phyloP scores from a whole-genome alignment of 2,797 vertebrate species.

The Schizopygopsis pylzovi region DNA sequence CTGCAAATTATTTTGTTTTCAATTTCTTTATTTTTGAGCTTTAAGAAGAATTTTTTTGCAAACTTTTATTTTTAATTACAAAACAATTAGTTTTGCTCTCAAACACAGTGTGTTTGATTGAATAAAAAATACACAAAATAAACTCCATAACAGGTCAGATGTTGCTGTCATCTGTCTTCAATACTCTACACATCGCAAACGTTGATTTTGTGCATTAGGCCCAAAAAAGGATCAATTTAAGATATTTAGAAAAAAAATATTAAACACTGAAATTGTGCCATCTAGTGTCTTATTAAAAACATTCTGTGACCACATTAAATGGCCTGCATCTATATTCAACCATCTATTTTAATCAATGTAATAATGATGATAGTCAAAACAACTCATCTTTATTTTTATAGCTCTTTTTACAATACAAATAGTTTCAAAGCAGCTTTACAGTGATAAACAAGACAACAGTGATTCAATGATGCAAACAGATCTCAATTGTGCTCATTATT shows the following conservation, averaged over 20 bases:
- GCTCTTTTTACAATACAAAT: background rate
- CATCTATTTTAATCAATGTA: background rate
- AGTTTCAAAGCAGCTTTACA: background rate
- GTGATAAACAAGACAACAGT: background rate
- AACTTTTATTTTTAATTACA: no score
- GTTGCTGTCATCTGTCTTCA: slow-evolving; percentile 40
- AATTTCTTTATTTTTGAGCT: no score
- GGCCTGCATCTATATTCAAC: background rate
- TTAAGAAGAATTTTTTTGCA: no score
- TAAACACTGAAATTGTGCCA: slow-evolving; percentile 51
- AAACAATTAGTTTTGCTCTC: no score
- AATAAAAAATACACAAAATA: no score
- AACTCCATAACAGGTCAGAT: slow-evolving; percentile 35
- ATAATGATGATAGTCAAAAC: background rate
- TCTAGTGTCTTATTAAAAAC: slow-evolving; percentile 46
- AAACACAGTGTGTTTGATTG: no score
- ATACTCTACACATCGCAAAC: slow-evolving; percentile 61
- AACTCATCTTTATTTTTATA: background rate
- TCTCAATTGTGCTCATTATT: background rate
- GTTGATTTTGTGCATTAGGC: slow-evolving; percentile 34
- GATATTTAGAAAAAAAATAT: background rate
- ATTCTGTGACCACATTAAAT: background rate
- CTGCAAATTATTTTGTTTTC: no score
- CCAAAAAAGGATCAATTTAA: background rate
- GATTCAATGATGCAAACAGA: background rate